phyloP scores from a whole-genome alignment of 2,888 invertebrate species.

The Archips xylosteana region DNA sequence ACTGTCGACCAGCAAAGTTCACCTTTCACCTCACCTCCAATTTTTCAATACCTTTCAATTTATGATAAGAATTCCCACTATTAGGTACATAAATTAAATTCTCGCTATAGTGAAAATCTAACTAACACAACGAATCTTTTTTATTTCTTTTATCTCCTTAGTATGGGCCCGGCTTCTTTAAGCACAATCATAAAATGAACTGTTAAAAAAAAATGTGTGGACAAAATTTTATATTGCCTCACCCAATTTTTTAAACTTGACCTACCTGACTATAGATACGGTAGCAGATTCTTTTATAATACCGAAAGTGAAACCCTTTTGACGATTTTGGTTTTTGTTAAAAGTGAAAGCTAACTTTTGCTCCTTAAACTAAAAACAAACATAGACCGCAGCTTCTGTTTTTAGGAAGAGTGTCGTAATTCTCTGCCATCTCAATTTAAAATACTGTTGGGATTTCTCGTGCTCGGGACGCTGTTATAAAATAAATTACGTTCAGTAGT shows the following conservation, averaged over 20 bases:
- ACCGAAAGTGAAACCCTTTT: conserved; percentile 67
- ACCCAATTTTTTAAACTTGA: conserved; percentile 51
- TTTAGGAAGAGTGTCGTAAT: not conserved
- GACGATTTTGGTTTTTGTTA: conserved; percentile 61
- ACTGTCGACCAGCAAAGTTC: too few relatives aligned
- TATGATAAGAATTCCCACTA: too few relatives aligned
- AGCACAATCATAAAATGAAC: not conserved
- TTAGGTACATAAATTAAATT: too few relatives aligned
- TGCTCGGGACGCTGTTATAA: conserved; percentile 13
- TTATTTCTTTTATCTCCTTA: not conserved
- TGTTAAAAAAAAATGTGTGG: not conserved
- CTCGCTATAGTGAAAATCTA: too few relatives aligned
- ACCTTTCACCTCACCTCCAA: too few relatives aligned
- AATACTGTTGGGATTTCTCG: not conserved
- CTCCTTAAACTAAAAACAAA: conserved; percentile 1
- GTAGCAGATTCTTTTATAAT: conserved; percentile 58
- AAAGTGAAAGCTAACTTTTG: conserved; percentile 70
- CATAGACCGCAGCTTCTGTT: not conserved
- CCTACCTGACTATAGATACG: conserved; percentile 44
- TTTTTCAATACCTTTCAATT: too few relatives aligned
- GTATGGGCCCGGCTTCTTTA: not conserved
- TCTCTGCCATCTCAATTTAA: not conserved
- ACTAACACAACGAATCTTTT: too few relatives aligned
- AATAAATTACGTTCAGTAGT: not conserved
- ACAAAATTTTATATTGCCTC: not conserved